Evolutionary conservation across 2,113 vertebrate genomes (phyloP).

Genomic region (Micronycteris hirsuta): DNA sequence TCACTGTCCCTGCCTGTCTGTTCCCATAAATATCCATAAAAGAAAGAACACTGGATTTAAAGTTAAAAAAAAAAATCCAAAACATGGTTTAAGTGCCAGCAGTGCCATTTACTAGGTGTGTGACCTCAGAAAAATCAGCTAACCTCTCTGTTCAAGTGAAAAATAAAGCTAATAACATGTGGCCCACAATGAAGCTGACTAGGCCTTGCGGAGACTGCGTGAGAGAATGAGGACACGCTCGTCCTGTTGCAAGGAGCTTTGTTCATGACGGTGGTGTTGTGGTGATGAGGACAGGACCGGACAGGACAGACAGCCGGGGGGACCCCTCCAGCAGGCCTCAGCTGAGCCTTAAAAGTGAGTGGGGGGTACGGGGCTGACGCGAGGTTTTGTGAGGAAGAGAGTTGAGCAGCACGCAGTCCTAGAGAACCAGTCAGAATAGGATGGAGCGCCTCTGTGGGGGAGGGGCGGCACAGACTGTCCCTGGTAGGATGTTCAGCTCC

Average conservation of each 20-base stretch:
- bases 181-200: not conserved
- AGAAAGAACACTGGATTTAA: not conserved
- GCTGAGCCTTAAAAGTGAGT: not conserved
- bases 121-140: not conserved
- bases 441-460: not conserved
- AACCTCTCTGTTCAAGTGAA: constrained; percentile 11
- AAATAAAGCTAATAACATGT: not conserved
- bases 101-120: not conserved
- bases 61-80: not conserved
- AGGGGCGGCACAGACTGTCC: not conserved
- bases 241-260: not conserved
- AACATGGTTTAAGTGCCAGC: not conserved
- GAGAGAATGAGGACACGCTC: not conserved
- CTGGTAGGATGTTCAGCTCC: not conserved
- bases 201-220: not conserved
- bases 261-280: rapidly evolving
- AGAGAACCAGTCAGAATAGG: not conserved
- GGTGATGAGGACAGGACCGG: not conserved
- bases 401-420: not conserved
- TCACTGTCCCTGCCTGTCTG: not conserved
- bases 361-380: not conserved
- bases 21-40: not conserved
- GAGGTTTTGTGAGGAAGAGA: not conserved
- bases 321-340: not conserved
- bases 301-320: not conserved